Conservation (phyloP, 2,888 invertebrate genomes). For the Aporophyla lueneburgensis region DNA sequence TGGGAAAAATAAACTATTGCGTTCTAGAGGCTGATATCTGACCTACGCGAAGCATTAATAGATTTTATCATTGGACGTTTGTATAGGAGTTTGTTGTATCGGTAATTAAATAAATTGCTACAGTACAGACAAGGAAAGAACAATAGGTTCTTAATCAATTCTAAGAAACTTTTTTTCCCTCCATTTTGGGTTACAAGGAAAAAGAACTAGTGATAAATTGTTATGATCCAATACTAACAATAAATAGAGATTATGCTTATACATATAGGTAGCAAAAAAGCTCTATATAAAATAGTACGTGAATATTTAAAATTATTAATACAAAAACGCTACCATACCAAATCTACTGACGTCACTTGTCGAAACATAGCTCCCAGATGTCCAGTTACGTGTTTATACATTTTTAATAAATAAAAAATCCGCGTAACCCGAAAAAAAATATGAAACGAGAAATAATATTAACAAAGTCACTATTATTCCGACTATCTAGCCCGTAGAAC, state of each 20-base stretch:
- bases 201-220: neutral
- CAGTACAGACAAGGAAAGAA: neutral
- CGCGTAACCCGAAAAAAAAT: conserved; percentile 8
- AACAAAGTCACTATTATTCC: conserved; percentile 41
- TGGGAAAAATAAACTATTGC: conserved; percentile 18
- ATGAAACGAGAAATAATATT: conserved; percentile 7
- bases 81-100: neutral
- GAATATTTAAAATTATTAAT: neutral
- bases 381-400: conserved; percentile 40
- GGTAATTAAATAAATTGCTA: neutral
- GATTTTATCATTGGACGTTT: neutral
- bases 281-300: neutral
- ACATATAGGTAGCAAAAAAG: neutral
- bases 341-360: conserved; percentile 37
- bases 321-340: conserved; percentile 7
- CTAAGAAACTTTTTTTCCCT: neutral
- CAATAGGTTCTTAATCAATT: neutral
- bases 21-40: neutral
- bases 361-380: conserved; percentile 29
- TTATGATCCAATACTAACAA: neutral
- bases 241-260: neutral
- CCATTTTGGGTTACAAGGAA: neutral
- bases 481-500: conserved; percentile 27
- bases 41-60: neutral
- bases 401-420: conserved; percentile 31